Conservation (phyloP, 2,888 invertebrate genomes). For the Bibio marci region DNA sequence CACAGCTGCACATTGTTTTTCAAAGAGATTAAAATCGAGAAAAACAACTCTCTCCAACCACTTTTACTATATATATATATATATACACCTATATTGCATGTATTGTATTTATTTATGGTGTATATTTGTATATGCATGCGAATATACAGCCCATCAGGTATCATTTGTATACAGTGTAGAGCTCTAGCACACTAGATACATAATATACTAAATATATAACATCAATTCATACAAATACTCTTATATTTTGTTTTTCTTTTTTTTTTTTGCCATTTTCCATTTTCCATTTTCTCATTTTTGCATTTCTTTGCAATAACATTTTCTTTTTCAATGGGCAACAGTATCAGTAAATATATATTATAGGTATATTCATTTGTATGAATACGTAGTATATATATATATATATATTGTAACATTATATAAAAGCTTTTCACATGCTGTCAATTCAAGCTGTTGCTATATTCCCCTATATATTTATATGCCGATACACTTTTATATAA, state of each 20-base stretch:
- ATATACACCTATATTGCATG: not conserved
- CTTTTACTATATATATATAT: not conserved
- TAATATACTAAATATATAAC: too few species aligned
- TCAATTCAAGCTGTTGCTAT: conserved; percentile 3
- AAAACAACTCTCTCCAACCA: not conserved
- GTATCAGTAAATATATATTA: too few species aligned
- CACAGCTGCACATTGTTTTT: conserved; percentile 2
- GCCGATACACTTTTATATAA: too few species aligned
- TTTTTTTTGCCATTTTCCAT: not conserved
- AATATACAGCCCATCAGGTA: not conserved
- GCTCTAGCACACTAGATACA: not conserved
- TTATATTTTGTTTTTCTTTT: too few species aligned
- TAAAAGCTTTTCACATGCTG: not conserved
- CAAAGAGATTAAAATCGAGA: conserved; percentile 3
- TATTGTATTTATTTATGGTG: not conserved
- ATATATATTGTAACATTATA: too few species aligned
- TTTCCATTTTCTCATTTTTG: conserved; percentile 1
- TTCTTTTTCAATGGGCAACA: too few species aligned
- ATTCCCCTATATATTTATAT: too few species aligned
- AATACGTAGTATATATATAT: too few species aligned
- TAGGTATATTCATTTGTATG: too few species aligned
- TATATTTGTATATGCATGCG: too few species aligned
- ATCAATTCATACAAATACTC: too few species aligned
- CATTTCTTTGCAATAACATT: too few species aligned
- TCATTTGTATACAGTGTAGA: not conserved